Evolutionary conservation across 2,888 invertebrate species (phyloP).

Genomic region (Fabriciana adippe): DNA sequence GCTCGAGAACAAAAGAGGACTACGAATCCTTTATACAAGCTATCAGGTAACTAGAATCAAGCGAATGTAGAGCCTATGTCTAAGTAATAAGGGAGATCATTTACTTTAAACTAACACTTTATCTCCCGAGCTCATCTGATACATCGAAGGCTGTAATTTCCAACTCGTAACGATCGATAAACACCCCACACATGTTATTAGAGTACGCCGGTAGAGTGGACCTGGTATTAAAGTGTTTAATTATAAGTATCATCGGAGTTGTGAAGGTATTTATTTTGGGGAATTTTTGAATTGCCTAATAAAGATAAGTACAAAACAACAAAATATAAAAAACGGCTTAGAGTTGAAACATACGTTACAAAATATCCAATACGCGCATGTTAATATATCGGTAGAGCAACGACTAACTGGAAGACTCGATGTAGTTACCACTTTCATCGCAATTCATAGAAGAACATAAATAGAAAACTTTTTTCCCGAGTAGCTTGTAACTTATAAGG

Average conservation of each 20-base stretch:
- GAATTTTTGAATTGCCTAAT: not conserved
- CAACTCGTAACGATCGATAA: slow-evolving; percentile 26
- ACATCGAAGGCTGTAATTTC: slow-evolving; percentile 36
- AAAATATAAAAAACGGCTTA: not conserved
- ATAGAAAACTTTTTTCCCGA: slow-evolving; percentile 19
- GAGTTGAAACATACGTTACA: not conserved
- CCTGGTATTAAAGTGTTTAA: slow-evolving; percentile 17
- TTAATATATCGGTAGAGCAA: not conserved
- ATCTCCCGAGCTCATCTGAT: slow-evolving; percentile 18
- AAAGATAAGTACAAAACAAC: not conserved
- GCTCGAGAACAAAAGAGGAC: slow-evolving; percentile 7
- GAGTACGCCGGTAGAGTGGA: not conserved
- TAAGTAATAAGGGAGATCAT: not conserved
- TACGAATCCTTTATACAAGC: not conserved
- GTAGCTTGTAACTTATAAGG: slow-evolving; percentile 19
- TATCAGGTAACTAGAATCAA: not conserved
- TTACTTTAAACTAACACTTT: not conserved
- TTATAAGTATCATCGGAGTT: slow-evolving; percentile 10
- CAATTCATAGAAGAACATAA: slow-evolving; percentile 23
- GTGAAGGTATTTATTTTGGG: not conserved
- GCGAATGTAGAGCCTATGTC: not conserved
- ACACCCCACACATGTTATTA: slow-evolving; percentile 19
- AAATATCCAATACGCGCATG: not conserved
- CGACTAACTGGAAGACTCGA: not conserved
- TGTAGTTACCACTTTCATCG: slow-evolving; percentile 17